Conservation (phyloP, 1,140 invertebrate species). For the Papilio polytes region DNA sequence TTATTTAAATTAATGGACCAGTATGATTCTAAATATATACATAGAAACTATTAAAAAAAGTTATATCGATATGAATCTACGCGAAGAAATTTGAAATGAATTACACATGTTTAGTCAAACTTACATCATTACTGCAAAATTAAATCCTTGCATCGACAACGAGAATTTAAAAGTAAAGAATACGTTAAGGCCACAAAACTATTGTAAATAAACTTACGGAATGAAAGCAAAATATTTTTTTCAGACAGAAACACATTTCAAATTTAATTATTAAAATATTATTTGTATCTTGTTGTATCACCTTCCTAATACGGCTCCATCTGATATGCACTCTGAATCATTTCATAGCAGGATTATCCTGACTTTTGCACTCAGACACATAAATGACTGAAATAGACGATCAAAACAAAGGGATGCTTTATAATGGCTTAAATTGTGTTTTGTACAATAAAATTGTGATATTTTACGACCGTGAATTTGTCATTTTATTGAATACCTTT, state of each 20-base stretch:
- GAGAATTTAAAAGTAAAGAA: too few relatives aligned
- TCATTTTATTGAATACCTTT: background rate
- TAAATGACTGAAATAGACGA: conserved; percentile 40
- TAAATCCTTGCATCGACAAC: too few relatives aligned
- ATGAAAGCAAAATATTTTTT: background rate
- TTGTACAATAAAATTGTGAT: background rate
- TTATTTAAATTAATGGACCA: background rate
- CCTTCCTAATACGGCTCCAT: conserved; percentile 41
- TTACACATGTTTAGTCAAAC: too few relatives aligned
- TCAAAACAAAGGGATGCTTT: conserved; percentile 34
- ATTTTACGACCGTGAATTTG: background rate
- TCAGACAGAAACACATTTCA: background rate
- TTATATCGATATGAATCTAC: too few relatives aligned
- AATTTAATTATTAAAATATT: background rate
- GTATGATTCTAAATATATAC: background rate
- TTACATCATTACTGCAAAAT: too few relatives aligned
- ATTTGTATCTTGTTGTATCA: conserved; percentile 23
- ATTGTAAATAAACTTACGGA: background rate
- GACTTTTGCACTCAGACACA: conserved; percentile 50
- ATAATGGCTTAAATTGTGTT: conserved; percentile 18
- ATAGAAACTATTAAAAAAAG: background rate
- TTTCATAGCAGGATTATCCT: conserved; percentile 55
- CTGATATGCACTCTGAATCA: conserved; percentile 57
- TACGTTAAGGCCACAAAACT: too few relatives aligned
- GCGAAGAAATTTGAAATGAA: too few relatives aligned